Base-by-base conservation (phyloP, 2,797 vertebrate genomes). In the Acipenser transmontanus region DNA sequence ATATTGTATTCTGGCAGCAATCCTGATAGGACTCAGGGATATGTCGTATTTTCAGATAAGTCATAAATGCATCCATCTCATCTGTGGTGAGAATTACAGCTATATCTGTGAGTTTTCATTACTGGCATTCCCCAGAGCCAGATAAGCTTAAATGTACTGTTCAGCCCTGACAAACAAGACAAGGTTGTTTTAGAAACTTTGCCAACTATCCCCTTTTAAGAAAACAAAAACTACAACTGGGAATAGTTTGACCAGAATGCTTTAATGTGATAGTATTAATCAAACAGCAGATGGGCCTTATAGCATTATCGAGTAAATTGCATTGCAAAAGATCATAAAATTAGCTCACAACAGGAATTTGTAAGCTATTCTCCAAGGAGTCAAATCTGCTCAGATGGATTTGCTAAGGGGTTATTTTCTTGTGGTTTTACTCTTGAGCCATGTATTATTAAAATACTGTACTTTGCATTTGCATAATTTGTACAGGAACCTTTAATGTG, bases 111-210 rank as follows among this genome's bases (percentile, higher is more conserved):
- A 88, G 81, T 84, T 88, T 86, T 85, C 75, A 80, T 83, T 85
- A 85, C 82, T 85, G 79, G 72, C 76, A 80, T 84, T 85, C 84
- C 79, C 83, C 76, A 73, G 72, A 83, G 80, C 72, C 70, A 74
- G 65, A 61, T 70, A 54, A 66, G 65, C 70, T 78, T 54, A 77
- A 82, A 92, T 94, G 91, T 91, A 91, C 71, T 71, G 77, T 81
- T 59, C 76, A 72, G 70, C 80, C 76, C 74, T 81, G 73, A 80
- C 82, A 81, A 85, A 74, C 0, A 73, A 81, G 76, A 83, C 67
- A 49, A 69, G 78, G 80, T 76, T 89, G 84, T 87, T 91, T 88
- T 84, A 84, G 79, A 84, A 87, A 82, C 71, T 69, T n/a, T 73
- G 78, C 80, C 72, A 77, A n/a, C 74, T 77, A 84, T 86, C 85